These are phyloP conservation scores for Pachyseris speciosa DNA, from an alignment of 64 coral and sea anemone genomes.

Conservation along the genomic window DNA sequence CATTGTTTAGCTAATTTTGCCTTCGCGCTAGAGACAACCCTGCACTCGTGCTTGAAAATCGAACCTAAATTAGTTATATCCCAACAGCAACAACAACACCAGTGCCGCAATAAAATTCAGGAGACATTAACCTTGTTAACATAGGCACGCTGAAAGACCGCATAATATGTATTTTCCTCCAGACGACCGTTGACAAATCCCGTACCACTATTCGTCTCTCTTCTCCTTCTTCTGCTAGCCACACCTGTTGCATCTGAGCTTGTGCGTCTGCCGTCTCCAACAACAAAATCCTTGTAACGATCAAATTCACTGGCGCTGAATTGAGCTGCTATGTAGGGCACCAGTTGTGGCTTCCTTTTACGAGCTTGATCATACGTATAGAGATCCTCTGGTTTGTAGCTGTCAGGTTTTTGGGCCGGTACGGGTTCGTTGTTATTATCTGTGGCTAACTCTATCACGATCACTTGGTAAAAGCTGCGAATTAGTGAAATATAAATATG, in stretches of 20 bases:
- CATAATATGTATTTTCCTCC: conserved; percentile 71
- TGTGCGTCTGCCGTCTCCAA: conserved; percentile 33
- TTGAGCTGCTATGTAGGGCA: conserved; percentile 82
- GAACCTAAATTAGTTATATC: too few species aligned
- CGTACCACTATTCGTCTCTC: not conserved
- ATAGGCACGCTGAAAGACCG: conserved; percentile 84
- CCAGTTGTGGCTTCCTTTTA: conserved; percentile 2
- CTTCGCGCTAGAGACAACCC: too few species aligned
- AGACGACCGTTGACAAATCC: conserved; percentile 83
- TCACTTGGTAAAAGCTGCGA: conserved; percentile 63
- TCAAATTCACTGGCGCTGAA: conserved; percentile 63
- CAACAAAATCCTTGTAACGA: conserved; percentile 40
- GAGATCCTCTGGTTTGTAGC: conserved; percentile 46
- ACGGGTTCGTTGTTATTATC: conserved; percentile 38
- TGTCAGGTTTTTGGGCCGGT: conserved; percentile 33
- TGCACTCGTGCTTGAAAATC: not conserved
- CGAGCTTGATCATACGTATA: conserved; percentile 72
- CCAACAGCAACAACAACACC: too few species aligned
- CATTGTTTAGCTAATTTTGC: too few species aligned
- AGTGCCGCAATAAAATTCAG: too few species aligned
- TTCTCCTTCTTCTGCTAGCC: conserved; percentile 31
- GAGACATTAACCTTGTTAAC: conserved; percentile 60
- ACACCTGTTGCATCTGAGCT: not conserved
- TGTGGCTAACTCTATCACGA: conserved; percentile 54
- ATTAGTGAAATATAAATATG: not conserved